A percentile compares a stretch with the other conserved stretches of the same genome.
phyloP scores from a whole-genome alignment of 2,888 invertebrate species.

The Teleogryllus oceanicus region DNA sequence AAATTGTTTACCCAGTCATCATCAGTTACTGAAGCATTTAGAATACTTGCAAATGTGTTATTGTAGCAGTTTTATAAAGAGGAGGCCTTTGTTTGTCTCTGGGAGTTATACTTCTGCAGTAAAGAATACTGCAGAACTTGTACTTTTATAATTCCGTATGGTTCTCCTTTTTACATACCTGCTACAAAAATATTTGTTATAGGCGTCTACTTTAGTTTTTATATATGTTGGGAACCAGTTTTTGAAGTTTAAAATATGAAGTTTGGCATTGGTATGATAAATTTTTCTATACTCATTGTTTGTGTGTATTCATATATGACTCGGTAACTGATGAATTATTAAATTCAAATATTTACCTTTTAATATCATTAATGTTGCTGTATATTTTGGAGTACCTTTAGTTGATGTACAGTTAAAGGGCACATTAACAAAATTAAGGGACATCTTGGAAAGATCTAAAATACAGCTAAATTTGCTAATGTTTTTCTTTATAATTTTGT shows the following conservation, averaged over 20 bases:
- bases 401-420: not conserved
- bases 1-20: not conserved
- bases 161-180: not conserved
- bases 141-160: not conserved
- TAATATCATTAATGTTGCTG: not conserved
- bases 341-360: too few relatives aligned
- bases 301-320: not conserved
- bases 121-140: not conserved
- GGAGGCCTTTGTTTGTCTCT: not conserved
- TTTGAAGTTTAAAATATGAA: not conserved
- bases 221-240: not conserved
- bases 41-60: not conserved
- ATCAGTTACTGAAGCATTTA: not conserved
- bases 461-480: not conserved
- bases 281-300: not conserved
- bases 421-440: not conserved
- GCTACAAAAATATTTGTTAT: not conserved
- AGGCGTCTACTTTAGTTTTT: not conserved
- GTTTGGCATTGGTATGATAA: not conserved
- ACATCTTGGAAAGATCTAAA: conserved; percentile 10
- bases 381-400: not conserved
- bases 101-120: not conserved
- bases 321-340: not conserved
- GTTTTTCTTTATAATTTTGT: not conserved
- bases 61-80: not conserved